Conservation (phyloP, 2,797 vertebrate genomes). For the Sebastes vulpes region DNA sequence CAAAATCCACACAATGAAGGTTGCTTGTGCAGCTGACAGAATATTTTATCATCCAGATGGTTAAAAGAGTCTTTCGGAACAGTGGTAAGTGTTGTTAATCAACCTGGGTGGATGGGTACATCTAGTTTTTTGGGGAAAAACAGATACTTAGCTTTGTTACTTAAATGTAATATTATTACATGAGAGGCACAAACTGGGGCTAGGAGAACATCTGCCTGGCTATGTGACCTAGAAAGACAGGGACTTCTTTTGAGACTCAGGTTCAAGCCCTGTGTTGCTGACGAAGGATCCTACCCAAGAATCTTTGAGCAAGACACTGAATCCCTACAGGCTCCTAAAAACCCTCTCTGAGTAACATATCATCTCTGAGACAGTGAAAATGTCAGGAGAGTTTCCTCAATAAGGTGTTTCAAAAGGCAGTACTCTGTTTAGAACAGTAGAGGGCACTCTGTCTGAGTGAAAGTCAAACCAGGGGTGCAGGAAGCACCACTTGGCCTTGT, state of each 20-base stretch:
- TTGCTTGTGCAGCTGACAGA: background rate
- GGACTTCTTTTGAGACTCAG: background rate
- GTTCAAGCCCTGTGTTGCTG: background rate
- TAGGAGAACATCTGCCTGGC: background rate
- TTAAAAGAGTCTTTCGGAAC: background rate
- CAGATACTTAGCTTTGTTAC: background rate
- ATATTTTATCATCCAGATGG: background rate
- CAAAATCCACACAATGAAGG: too few species aligned
- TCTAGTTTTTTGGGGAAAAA: background rate
- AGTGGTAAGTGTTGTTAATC: background rate
- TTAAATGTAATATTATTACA: background rate
- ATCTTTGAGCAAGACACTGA: background rate
- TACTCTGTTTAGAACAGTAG: conserved; percentile 45
- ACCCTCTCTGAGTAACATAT: background rate
- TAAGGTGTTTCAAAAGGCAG: background rate
- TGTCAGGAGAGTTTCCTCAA: background rate
- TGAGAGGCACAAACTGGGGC: background rate
- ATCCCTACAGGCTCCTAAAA: background rate
- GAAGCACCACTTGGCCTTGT: background rate
- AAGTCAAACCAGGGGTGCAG: background rate
- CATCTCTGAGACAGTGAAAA: background rate
- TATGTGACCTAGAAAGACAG: background rate
- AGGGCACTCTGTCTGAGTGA: conserved; percentile 47
- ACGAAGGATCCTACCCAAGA: background rate
- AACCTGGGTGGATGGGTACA: background rate